Percentiles rank a stretch among this genome's conserved stretches.
phyloP scores from a whole-genome alignment of 2,797 vertebrate species.

The Pangasius larnaudii region DNA sequence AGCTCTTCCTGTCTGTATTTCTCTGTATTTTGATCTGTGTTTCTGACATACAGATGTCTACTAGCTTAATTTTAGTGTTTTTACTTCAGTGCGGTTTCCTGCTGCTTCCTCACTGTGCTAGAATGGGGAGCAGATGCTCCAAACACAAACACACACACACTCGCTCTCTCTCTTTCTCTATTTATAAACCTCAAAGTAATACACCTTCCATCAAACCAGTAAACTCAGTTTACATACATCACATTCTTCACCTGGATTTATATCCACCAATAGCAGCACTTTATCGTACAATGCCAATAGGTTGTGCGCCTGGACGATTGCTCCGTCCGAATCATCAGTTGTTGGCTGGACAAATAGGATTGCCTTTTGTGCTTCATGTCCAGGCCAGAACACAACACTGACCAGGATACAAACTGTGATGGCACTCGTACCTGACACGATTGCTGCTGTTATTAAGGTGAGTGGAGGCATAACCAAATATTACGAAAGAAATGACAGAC shows the following conservation, averaged over 20 bases:
- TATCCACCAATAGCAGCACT: not conserved
- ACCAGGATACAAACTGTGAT: not conserved
- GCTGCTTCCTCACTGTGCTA: not conserved
- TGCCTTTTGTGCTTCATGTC: not conserved
- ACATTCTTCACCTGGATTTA: not conserved
- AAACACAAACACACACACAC: not conserved
- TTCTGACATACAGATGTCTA: slow-evolving; percentile 14
- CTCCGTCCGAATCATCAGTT: not conserved
- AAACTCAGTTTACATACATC: not conserved
- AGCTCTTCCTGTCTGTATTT: not conserved
- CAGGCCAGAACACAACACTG: not conserved
- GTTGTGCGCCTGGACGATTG: not conserved
- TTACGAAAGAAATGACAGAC: not conserved
- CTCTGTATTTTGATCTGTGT: not conserved
- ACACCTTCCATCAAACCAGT: not conserved
- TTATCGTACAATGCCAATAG: not conserved
- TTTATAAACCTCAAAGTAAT: not conserved
- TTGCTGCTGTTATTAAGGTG: not conserved
- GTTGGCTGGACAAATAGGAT: too few species aligned
- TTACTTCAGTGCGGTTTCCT: slow-evolving; percentile 33
- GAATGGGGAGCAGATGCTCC: not conserved
- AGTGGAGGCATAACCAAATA: not conserved
- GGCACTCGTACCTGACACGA: not conserved
- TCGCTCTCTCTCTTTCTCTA: not conserved
- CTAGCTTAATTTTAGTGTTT: slow-evolving; percentile 35